Evolutionary conservation across 2,113 vertebrate species (phyloP), one percentile per base, ranked within the genome.

Genomic region (Paradisaea rubra): DNA sequence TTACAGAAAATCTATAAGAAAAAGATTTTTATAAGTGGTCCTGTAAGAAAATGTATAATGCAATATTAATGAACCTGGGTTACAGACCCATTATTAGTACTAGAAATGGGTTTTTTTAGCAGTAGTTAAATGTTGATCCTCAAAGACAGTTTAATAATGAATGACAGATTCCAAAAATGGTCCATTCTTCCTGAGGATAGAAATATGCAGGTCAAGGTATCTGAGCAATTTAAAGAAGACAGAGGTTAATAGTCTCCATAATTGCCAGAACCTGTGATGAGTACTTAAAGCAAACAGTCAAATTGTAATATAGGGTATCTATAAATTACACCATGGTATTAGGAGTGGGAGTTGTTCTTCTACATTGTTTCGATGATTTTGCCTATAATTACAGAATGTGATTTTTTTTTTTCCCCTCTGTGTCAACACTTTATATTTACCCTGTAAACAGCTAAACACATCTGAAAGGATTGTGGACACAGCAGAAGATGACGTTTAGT

Each of bases 261-360:
- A 93, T 96, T 97, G 31, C 70, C 59, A 76, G 56, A 89, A 91
- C 57, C 22, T 92, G 45, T 91, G 88, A 84, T 45, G 68, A 63
- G 70, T 86, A 68, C 39, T 94, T 92, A 95, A 89, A 47, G 72
- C 59, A 96, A 81, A 88, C 60, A 80, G 68, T 80, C 47, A 66
- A 31, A 15, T 66, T 87, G 11, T 18, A 65, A 10, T 81, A 73
- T 41, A 88, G 47, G 17, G 7, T 70, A 42, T 47, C 35, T 89
- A 66, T 74, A 88, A 95, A 59, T 50, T 79, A 50, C 37, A 45
- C 45, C 37, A 21, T 49, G 54, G 8, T 59, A 42, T 77, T 78
- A 82, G 39, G 24, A 91, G 28, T 85, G 44, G 47, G 19, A 87
- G 35, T 82, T 6, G 7, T 86, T 91, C 20, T 61, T 68, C 21